Percentiles rank a stretch among this genome's conserved stretches.
phyloP scores from a whole-genome alignment of 2,797 vertebrate genomes.

The Hylomyscus alleni region DNA sequence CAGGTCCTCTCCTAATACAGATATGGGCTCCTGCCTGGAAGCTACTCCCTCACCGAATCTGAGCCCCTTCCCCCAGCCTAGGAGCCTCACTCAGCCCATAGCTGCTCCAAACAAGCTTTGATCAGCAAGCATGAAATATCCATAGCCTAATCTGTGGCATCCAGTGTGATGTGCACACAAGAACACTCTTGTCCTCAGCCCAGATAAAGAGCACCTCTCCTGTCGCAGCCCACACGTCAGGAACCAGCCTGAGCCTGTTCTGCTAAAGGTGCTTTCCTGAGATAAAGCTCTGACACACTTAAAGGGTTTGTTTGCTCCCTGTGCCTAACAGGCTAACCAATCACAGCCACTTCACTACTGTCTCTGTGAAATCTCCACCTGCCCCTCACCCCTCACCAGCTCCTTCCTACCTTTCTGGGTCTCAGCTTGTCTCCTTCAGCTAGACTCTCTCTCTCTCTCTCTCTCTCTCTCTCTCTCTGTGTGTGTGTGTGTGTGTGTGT shows the following conservation, averaged over 20 bases:
- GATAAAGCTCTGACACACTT: slow-evolving; percentile 25
- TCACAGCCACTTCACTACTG: rapidly evolving
- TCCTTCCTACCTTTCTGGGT: background rate
- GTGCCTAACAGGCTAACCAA: background rate
- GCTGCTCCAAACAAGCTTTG: slow-evolving; percentile 51
- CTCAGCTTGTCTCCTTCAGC: background rate
- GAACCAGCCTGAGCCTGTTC: background rate
- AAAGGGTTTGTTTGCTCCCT: background rate
- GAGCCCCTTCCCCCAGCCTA: background rate
- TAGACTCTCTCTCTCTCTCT: background rate
- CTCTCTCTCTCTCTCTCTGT: background rate
- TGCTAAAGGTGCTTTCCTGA: slow-evolving; percentile 40
- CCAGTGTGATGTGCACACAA: slow-evolving; percentile 24
- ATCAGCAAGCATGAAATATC: background rate
- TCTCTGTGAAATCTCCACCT: background rate
- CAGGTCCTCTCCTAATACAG: background rate
- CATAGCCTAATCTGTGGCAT: background rate
- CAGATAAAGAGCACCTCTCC: slow-evolving; percentile 51
- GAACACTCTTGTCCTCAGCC: background rate
- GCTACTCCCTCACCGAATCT: background rate
- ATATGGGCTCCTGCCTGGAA: background rate
- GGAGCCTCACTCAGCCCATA: background rate
- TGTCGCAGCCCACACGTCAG: slow-evolving; percentile 36
- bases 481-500: background rate
- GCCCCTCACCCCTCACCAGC: background rate